Percentiles rank a stretch among this genome's conserved stretches.
Evolutionary conservation across 2,113 vertebrate species (phyloP).

Genomic region (Syngnathoides biaculeatus): DNA sequence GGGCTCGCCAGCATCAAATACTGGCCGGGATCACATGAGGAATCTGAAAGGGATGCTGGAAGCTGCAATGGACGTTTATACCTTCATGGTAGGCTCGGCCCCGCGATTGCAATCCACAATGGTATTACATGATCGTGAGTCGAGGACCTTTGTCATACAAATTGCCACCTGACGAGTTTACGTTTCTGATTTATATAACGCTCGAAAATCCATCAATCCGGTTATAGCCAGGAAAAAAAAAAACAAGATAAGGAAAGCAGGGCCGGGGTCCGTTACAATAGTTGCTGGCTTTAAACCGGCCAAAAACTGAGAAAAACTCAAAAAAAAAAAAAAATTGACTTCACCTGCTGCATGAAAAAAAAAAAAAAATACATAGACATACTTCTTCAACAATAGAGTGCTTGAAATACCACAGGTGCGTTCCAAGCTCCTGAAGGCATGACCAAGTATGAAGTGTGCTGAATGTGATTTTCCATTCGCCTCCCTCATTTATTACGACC

Average conservation of each 20-base stretch:
- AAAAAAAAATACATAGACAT: not conserved
- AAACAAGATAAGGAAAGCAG: no score
- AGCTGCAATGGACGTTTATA: slow-evolving; percentile 63
- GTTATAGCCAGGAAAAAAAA: no score
- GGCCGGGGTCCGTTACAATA: no score
- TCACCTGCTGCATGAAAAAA: no score
- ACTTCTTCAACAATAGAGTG: not conserved
- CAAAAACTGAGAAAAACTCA: not conserved
- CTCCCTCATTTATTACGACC: no score
- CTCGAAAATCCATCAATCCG: not conserved
- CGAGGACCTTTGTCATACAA: slow-evolving; percentile 3
- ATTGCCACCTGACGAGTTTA: slow-evolving; percentile 11
- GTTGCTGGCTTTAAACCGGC: no score
- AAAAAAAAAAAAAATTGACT: no score
- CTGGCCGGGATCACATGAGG: slow-evolving; percentile 42
- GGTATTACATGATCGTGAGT: not conserved
- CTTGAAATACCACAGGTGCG: not conserved
- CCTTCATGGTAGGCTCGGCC: slow-evolving; percentile 63
- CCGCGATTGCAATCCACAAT: not conserved
- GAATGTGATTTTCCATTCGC: no score
- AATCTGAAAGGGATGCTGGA: slow-evolving; percentile 61
- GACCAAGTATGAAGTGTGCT: not conserved
- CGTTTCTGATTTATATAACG: not conserved
- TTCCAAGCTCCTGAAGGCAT: no score
- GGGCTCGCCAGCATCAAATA: slow-evolving; percentile 48